Evolutionary conservation across 2,113 vertebrate genomes (phyloP).

Genomic region (Peromyscus californicus): DNA sequence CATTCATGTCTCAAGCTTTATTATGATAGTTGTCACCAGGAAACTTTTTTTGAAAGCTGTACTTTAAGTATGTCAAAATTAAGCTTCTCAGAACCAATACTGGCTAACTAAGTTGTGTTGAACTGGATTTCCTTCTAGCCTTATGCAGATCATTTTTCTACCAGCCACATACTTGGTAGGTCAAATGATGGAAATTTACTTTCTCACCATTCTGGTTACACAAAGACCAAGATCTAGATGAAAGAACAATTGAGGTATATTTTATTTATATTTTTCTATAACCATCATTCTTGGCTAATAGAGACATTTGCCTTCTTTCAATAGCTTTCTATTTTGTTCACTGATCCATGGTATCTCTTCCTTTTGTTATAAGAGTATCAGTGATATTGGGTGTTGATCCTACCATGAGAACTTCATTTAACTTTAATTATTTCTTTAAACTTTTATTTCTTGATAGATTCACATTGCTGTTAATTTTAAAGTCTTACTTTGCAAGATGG

Average conservation of each 20-base stretch:
- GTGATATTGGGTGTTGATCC: neutral
- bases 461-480: neutral
- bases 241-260: neutral
- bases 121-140: neutral
- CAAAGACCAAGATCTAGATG: neutral
- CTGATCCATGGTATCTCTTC: neutral
- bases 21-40: neutral
- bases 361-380: neutral
- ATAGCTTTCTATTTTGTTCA: neutral
- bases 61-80: neutral
- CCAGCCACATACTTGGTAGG: neutral
- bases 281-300: neutral
- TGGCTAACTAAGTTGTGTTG: neutral
- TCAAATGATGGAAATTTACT: neutral
- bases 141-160: neutral
- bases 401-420: neutral
- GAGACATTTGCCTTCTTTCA: neutral
- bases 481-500: neutral
- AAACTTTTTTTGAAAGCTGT: neutral
- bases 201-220: neutral
- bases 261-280: neutral
- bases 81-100: neutral
- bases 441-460: neutral
- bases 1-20: neutral
- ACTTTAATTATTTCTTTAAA: neutral